These are phyloP conservation scores for Anthopleura sola DNA, from an alignment of 64 coral and sea anemone species.

Conservation along the genomic window DNA sequence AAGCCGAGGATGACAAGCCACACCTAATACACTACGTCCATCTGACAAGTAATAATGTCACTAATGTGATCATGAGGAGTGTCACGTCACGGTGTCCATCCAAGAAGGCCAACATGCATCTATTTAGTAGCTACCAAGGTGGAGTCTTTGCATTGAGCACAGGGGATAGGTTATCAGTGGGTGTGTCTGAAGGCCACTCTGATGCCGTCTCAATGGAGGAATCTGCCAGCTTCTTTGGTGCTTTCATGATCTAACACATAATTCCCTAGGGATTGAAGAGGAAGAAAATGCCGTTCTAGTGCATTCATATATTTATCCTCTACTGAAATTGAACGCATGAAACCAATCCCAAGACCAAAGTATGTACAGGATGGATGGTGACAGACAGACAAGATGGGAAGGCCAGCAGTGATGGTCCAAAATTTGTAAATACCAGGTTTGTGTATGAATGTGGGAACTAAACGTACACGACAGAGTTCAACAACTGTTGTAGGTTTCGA, in stretches of 20 bases:
- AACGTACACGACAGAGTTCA: neutral
- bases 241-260: conserved; percentile 70
- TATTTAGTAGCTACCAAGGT: conserved; percentile 91
- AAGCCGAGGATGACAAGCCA: conserved; percentile 27
- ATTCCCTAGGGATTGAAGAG: neutral
- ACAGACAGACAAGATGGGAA: neutral
- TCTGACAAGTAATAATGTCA: conserved; percentile 49
- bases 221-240: conserved; percentile 87
- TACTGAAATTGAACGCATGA: neutral
- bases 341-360: neutral
- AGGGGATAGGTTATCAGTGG: conserved; percentile 59
- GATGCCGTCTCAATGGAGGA: conserved; percentile 39
- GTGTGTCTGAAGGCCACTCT: conserved; percentile 45
- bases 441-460: neutral
- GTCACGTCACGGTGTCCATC: conserved; percentile 58
- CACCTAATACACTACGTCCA: conserved; percentile 78
- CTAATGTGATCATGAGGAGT: conserved; percentile 71
- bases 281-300: neutral
- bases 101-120: conserved; percentile 33
- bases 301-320: neutral
- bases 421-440: conserved; percentile 22
- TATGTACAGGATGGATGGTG: neutral
- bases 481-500: neutral
- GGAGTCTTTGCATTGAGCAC: conserved; percentile 65
- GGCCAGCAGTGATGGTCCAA: neutral